Percentiles rank a stretch among this genome's conserved stretches.
These are phyloP conservation scores for Eubasilissa splendida DNA, from an alignment of 2,888 invertebrate species.

Conservation along the genomic window DNA sequence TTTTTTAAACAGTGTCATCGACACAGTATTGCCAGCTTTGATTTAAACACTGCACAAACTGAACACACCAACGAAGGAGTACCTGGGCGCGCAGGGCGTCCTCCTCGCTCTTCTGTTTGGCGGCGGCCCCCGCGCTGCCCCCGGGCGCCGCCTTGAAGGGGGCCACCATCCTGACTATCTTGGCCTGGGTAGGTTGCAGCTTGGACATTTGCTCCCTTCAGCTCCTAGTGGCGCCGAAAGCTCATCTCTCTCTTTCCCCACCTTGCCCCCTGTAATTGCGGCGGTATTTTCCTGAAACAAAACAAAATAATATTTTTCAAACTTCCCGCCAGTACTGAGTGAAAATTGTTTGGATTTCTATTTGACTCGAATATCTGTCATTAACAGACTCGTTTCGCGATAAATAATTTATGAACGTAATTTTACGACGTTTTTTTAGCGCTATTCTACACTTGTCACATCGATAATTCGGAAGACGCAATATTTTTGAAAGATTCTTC, in stretches of 20 bases:
- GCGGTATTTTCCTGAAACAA: neutral
- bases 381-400: no score
- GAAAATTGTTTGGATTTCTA: neutral
- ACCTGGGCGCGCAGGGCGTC: constrained; percentile 47
- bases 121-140: neutral
- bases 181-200: neutral
- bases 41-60: no score
- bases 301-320: neutral
- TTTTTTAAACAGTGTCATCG: no score
- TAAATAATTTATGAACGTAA: neutral
- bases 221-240: neutral
- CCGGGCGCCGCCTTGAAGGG: constrained; percentile 19
- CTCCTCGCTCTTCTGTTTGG: constrained; percentile 34
- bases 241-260: no score
- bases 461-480: constrained; percentile 6
- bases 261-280: no score
- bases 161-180: constrained; percentile 39
- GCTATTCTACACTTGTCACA: neutral
- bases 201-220: neutral
- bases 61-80: neutral
- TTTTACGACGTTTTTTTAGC: neutral
- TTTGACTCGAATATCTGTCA: no score
- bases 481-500: constrained; percentile 3
- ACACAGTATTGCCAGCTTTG: no score
- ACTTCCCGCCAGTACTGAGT: neutral